Evolutionary conservation across 1,140 invertebrate genomes (phyloP), one percentile per base, ranked within the genome.

Genomic region (Lordiphosa mommai): DNA sequence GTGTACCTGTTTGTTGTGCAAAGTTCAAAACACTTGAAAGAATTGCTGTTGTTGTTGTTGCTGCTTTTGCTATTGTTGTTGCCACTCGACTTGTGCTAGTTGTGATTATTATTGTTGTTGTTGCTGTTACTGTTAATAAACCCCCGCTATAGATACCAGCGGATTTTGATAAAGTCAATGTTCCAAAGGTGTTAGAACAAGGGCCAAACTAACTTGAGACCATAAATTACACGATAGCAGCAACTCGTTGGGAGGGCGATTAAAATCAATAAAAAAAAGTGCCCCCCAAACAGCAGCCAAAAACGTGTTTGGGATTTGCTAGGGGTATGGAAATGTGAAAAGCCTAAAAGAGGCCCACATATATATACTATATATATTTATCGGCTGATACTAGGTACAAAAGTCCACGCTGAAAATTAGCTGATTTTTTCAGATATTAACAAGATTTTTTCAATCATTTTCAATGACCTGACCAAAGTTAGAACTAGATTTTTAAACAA

Each of bases 11-110:
- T 67, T 84, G 51, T 84, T 84, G 77, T 77, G 57, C 77, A 84
- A 84, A 84, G 77, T 84, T 85, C 77, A 85, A 84, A 73, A 65
- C 59, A 70, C 66, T 67, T 38, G 57, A 47, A 68, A 57, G n/a
- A 60, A 36, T 53, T 63, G 47, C 47, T 52, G 20, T 44, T 33
- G 29, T 33, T 49, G 6, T 10, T 46, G 27, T 34, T 41, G 8
- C 23, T 43, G 41, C 48, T 52, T 43, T 53, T 65, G 67, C n/a
- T n/a, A n/a, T 64, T 74, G 64, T 61, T 56, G 56, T 65, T 61
- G 34, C 50, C 40, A 55, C 12, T 65, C 58, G 77, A 64, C 52
- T 50, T 56, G 40, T 38, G 16, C 16, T 49, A 36, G 4, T n/a
- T 53, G 27, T 33, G 34, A 1, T 38, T 46, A 32, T 55, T 43